Base-by-base conservation (phyloP, 2,888 invertebrate species). In the Blastobasis adustella region DNA sequence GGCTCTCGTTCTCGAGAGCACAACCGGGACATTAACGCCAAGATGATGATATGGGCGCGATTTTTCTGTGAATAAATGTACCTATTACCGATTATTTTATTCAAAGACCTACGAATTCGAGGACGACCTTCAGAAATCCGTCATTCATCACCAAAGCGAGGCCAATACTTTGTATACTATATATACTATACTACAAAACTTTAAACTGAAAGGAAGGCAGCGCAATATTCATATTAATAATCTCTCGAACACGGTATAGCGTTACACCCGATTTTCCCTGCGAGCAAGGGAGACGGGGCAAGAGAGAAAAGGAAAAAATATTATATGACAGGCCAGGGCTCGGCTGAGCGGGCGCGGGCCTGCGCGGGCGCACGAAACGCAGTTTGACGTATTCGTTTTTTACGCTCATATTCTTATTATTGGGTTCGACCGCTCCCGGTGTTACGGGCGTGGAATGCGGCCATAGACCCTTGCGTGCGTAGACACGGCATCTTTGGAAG, bases 351-450 rank as follows among this genome's bases (percentile, higher is more conserved):
- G 58, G 71, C 70, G 66, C 65, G 10, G 45, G 45, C 38, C 67
- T 65, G 67, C 70, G 75, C 74, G 77, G 76, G 80, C 76, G 80
- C 78, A 77, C 78, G 82, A 79, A 69, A 67, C 71, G 68, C 69
- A 68, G 76, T 78, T 80, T 80, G 81, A 79, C 76, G 79, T 79
- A 75, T 76, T 80, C 81, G 78, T 89, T 84, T 87, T 84, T 84
- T 85, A 81, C 73, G 76, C 76, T 79, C 81, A 80, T 82, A 81
- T 83, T 84, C 80, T 81, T 86, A 85, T 87, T 86, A 83, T 85
- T 86, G 81, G 78, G 79, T 73, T 74, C 79, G 76, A 76, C 76
- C 81, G 89, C 89, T 88, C 85, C 89, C 80, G 86, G 88, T 89
- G 85, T 89, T 89, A 89, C 89, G 89, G 71, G 66, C 77, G 75